phyloP scores from a whole-genome alignment of 2,797 vertebrate genomes.

The Eospalax fontanierii region DNA sequence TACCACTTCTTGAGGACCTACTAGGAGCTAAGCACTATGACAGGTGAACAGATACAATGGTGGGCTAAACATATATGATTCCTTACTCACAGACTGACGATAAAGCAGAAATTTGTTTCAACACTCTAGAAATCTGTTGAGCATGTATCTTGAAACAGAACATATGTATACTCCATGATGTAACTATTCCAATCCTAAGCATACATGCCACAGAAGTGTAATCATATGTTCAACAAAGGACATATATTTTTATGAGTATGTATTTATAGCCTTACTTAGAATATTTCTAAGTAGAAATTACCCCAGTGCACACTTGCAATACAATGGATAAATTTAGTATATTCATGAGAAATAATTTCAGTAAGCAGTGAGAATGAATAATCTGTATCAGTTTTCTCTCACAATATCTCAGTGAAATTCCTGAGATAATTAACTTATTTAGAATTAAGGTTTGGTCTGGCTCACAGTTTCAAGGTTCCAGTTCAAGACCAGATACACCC shows the following conservation, averaged over 20 bases:
- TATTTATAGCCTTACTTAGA: conserved; percentile 42
- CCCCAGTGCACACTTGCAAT: background rate
- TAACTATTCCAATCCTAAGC: conserved; percentile 1
- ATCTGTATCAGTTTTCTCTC: background rate
- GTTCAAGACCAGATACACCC: background rate
- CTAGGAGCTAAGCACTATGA: background rate
- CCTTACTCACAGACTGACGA: background rate
- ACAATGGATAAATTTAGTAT: conserved; percentile 16
- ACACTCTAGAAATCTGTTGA: background rate
- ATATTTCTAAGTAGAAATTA: conserved; percentile 50
- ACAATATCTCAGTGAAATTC: background rate
- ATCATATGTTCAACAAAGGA: conserved; percentile 15
- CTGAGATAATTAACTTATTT: background rate
- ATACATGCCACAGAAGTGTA: background rate
- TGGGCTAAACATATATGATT: background rate
- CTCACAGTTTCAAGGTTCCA: background rate
- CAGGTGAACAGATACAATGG: background rate
- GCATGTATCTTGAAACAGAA: background rate
- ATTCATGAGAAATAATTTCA: background rate
- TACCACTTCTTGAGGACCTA: background rate
- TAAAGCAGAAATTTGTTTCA: conserved; percentile 27
- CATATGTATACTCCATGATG: background rate
- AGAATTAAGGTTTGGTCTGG: background rate
- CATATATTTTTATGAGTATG: background rate
- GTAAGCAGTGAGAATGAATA: background rate